Percentiles rank a stretch among this genome's conserved stretches.
phyloP scores from a whole-genome alignment of 2,888 invertebrate species.

The Fragum whitleyi region DNA sequence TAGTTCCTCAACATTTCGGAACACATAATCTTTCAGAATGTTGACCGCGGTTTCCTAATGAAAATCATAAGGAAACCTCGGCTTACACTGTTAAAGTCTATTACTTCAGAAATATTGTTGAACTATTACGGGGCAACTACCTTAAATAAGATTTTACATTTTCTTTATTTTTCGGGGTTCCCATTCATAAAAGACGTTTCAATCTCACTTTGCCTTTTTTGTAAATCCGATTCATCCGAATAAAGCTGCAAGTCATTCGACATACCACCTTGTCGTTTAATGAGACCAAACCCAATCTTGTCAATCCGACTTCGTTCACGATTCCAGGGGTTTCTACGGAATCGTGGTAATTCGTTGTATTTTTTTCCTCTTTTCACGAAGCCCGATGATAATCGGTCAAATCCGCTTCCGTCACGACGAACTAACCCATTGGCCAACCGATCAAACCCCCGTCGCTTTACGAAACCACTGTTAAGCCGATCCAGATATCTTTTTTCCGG shows the following conservation, averaged over 20 bases:
- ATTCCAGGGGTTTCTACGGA: slow-evolving; percentile 21
- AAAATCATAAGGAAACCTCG: no score
- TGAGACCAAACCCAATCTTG: slow-evolving; percentile 35
- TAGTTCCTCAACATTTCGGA: no score
- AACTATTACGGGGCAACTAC: no score
- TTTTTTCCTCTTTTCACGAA: slow-evolving; percentile 29
- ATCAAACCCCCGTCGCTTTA: slow-evolving; percentile 18
- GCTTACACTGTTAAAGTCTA: no score
- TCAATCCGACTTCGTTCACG: slow-evolving; percentile 24
- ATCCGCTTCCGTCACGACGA: slow-evolving; percentile 4
- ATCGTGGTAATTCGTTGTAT: slow-evolving; percentile 17
- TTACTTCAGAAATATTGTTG: no score
- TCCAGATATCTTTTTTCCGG: slow-evolving; percentile 39
- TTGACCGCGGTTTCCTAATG: no score
- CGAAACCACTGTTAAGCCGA: slow-evolving; percentile 39
- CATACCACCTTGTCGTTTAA: slow-evolving; percentile 9
- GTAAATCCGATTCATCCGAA: background rate
- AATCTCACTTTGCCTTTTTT: slow-evolving; percentile 6
- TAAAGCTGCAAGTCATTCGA: background rate
- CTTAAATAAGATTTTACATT: no score
- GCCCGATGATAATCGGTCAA: slow-evolving; percentile 29
- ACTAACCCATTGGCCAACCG: slow-evolving; percentile 18
- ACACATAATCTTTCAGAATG: no score
- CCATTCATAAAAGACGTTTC: slow-evolving; percentile 20
- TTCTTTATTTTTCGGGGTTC: slow-evolving; percentile 5